Conservation (phyloP, 2,797 vertebrate species). For the Lepus oiostolus region DNA sequence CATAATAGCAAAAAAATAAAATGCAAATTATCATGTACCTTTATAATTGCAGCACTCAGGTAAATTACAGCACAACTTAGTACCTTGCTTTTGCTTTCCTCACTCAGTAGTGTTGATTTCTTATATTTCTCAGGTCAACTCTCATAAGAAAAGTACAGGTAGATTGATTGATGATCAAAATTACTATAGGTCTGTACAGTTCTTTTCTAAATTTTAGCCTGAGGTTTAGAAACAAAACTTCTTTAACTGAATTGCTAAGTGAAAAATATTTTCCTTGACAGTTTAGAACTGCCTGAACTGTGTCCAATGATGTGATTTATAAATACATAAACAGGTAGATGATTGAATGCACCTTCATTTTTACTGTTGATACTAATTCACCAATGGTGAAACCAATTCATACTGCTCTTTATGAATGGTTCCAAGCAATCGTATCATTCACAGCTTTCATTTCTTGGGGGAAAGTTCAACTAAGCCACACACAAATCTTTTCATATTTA, state of each 20-base stretch:
- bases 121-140: not conserved
- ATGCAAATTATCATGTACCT: slow-evolving; percentile 66
- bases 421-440: slow-evolving; percentile 47
- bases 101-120: not conserved
- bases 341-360: slow-evolving; percentile 59
- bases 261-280: slow-evolving; percentile 26
- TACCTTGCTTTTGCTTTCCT: slow-evolving; percentile 14
- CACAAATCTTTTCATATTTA: slow-evolving; percentile 50
- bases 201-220: slow-evolving; percentile 72
- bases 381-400: slow-evolving; percentile 11
- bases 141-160: not conserved
- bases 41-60: slow-evolving; percentile 53
- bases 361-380: slow-evolving; percentile 65
- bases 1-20: slow-evolving; percentile 67
- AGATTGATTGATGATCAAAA: slow-evolving; percentile 64
- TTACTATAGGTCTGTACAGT: slow-evolving; percentile 34
- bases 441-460: slow-evolving; percentile 61
- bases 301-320: slow-evolving; percentile 20
- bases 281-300: slow-evolving; percentile 59
- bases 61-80: slow-evolving; percentile 65
- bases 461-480: slow-evolving; percentile 46
- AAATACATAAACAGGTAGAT: slow-evolving; percentile 48
- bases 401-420: slow-evolving; percentile 67
- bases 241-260: slow-evolving; percentile 23
- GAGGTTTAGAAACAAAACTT: slow-evolving; percentile 33